A percentile compares a stretch with the other conserved stretches of the same genome.
phyloP scores from a whole-genome alignment of 2,113 vertebrate genomes.

The Lampris incognitus region DNA sequence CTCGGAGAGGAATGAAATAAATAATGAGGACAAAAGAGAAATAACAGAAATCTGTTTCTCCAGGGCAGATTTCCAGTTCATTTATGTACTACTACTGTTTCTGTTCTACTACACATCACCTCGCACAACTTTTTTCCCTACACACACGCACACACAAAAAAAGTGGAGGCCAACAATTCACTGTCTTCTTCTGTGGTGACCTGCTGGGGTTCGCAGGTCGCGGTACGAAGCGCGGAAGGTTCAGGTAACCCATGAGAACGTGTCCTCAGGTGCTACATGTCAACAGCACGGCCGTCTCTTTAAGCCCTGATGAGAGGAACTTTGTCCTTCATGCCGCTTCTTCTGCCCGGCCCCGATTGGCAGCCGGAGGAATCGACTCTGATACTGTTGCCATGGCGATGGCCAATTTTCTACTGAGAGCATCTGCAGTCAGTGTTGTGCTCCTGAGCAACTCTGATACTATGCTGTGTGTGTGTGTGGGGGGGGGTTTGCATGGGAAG shows the following conservation, averaged over 20 bases:
- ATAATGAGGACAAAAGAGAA: too few species aligned
- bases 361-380: slow-evolving; percentile 57
- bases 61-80: too few species aligned
- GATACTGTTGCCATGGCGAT: slow-evolving; percentile 78
- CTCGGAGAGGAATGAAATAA: neutral
- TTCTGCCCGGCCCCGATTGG: slow-evolving; percentile 49
- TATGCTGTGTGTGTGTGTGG: slow-evolving; percentile 1
- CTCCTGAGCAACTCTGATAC: slow-evolving; percentile 45
- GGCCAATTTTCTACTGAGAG: slow-evolving; percentile 44
- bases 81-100: too few species aligned
- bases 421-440: slow-evolving; percentile 50
- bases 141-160: too few species aligned
- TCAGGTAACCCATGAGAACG: neutral
- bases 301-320: slow-evolving; percentile 58
- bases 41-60: neutral
- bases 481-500: slow-evolving; percentile 14
- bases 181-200: too few species aligned
- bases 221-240: too few species aligned
- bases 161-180: too few species aligned
- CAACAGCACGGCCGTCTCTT: slow-evolving; percentile 20
- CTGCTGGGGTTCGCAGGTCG: too few species aligned
- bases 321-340: slow-evolving; percentile 47
- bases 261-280: slow-evolving; percentile 17
- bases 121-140: too few species aligned
- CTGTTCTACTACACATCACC: too few species aligned